Evolutionary conservation across 1,140 invertebrate species (phyloP).

Genomic region (Eubasilissa regina): DNA sequence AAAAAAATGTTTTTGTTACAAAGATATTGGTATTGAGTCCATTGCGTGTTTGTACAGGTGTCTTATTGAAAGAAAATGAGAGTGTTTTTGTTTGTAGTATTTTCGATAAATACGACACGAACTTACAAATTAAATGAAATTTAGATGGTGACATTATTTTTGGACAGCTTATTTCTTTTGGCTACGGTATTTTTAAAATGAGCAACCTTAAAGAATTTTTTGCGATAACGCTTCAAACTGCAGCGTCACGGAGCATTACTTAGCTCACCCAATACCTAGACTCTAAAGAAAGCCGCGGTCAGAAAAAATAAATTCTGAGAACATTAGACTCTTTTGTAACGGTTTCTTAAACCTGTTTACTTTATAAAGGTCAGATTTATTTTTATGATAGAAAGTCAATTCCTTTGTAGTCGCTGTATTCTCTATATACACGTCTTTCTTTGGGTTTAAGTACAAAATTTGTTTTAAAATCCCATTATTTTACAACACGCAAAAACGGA

Average conservation of each 20-base stretch:
- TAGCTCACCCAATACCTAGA: conserved; percentile 30
- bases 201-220: not conserved
- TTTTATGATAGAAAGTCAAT: not conserved
- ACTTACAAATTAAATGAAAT: no score
- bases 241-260: conserved; percentile 35
- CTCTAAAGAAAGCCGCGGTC: not conserved
- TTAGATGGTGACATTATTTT: no score
- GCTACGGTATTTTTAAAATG: not conserved
- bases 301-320: not conserved
- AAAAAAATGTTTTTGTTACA: no score
- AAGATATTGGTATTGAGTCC: no score
- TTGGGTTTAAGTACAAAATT: conserved; percentile 5
- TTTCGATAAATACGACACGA: no score
- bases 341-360: conserved; percentile 4
- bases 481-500: conserved; percentile 2
- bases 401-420: conserved; percentile 5
- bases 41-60: no score
- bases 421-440: not conserved
- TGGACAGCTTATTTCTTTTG: no score
- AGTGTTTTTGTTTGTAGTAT: no score
- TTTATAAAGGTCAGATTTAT: not conserved
- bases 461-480: not conserved
- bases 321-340: conserved; percentile 17
- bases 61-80: no score
- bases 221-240: not conserved